Percentiles rank a stretch among this genome's conserved stretches.
Evolutionary conservation across 2,797 vertebrate genomes (phyloP).

Genomic region (Parotocinclus haroldoi): DNA sequence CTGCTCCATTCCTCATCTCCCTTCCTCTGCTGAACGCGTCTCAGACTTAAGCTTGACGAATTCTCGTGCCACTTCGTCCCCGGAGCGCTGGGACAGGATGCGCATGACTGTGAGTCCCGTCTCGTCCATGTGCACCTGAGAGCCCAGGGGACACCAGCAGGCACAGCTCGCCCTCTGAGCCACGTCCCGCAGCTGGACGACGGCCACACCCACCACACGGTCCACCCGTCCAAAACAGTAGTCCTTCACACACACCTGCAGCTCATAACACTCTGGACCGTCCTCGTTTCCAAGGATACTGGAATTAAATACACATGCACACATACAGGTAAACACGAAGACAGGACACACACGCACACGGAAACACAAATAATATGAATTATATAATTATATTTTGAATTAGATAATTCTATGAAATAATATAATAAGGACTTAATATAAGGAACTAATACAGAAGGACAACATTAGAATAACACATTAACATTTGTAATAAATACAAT

Average conservation of each 20-base stretch:
- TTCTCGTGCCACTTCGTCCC: constrained; percentile 94
- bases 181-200: constrained; percentile 88
- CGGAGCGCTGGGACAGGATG: constrained; percentile 94
- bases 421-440: too few species aligned
- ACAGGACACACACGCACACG: too few species aligned
- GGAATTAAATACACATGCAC: constrained; percentile 11
- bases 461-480: too few species aligned
- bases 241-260: constrained; percentile 94
- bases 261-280: constrained; percentile 88
- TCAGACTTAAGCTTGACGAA: constrained; percentile 96
- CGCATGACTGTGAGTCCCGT: constrained; percentile 91
- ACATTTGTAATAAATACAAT: too few species aligned
- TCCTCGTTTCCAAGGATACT: constrained; percentile 93
- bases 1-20: constrained; percentile 70
- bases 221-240: constrained; percentile 98
- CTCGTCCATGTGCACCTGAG: constrained; percentile 90
- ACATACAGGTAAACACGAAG: too few species aligned
- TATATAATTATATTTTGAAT: too few species aligned
- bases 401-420: too few species aligned
- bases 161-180: constrained; percentile 86
- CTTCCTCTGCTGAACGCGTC: constrained; percentile 87
- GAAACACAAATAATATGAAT: too few species aligned
- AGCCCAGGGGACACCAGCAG: constrained; percentile 90
- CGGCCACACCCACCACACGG: constrained; percentile 83
- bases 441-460: too few species aligned